phyloP scores from a whole-genome alignment of 1,140 invertebrate species.

The Polyergus mexicanus region DNA sequence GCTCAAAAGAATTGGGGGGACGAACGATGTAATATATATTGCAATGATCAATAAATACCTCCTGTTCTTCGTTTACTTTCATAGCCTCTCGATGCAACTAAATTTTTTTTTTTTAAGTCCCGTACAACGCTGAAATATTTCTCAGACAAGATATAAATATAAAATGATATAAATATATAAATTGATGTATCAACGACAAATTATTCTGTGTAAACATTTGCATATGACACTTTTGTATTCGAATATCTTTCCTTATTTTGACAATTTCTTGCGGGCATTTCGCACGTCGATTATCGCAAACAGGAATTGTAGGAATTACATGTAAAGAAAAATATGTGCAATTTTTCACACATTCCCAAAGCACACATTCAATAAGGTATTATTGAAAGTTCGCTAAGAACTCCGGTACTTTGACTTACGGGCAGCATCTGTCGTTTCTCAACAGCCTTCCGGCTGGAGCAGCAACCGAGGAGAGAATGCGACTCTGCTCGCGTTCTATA shows the following conservation, averaged over 20 bases:
- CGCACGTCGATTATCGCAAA: slow-evolving; percentile 4
- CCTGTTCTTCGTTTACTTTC: slow-evolving; percentile 26
- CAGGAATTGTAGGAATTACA: slow-evolving; percentile 18
- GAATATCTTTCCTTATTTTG: not conserved
- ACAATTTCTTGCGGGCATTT: not conserved
- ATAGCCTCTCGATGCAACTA: slow-evolving; percentile 5
- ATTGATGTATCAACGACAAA: not conserved
- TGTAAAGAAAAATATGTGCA: slow-evolving; percentile 8
- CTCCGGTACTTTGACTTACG: slow-evolving; percentile 45
- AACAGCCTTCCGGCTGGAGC: slow-evolving; percentile 17
- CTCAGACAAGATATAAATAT: slow-evolving; percentile 1
- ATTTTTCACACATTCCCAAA: not conserved
- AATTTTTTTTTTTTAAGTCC: not conserved
- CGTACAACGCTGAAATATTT: not conserved
- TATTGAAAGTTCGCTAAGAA: slow-evolving; percentile 68
- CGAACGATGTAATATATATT: slow-evolving; percentile 29
- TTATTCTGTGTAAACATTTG: slow-evolving; percentile 13
- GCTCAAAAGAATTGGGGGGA: slow-evolving; percentile 12
- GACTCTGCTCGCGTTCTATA: slow-evolving; percentile 53
- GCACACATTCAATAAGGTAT: slow-evolving; percentile 7
- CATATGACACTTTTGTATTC: not conserved
- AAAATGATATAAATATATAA: slow-evolving; percentile 20
- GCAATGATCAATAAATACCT: slow-evolving; percentile 39
- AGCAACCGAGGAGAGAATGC: slow-evolving; percentile 26
- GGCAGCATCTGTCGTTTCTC: slow-evolving; percentile 66